phyloP scores from a whole-genome alignment of 2,113 vertebrate species.

The Myotis yumanensis region DNA sequence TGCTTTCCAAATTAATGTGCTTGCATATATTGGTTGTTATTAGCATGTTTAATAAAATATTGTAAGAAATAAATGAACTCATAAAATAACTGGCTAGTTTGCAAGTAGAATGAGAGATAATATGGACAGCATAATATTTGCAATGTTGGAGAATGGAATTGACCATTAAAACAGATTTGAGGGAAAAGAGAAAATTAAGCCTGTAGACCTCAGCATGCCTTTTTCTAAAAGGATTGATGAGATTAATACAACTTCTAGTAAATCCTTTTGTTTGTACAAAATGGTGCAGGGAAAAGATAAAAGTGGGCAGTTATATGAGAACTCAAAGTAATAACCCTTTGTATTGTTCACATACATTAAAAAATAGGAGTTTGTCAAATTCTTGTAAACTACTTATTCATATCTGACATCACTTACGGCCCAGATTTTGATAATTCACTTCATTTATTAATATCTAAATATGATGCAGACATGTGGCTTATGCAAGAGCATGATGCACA shows the following conservation, averaged over 20 bases:
- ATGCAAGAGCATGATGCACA: fast-evolving
- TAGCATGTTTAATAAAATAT: not conserved
- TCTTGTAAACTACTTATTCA: not conserved
- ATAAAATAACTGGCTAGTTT: not conserved
- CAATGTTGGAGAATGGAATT: not conserved
- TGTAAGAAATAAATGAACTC: not conserved
- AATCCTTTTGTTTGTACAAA: not conserved
- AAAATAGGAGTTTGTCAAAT: not conserved
- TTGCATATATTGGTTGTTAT: not conserved
- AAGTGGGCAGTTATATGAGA: not conserved
- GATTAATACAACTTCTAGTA: not conserved
- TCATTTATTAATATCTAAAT: not conserved
- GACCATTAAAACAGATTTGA: not conserved
- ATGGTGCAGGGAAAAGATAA: not conserved
- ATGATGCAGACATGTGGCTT: not conserved
- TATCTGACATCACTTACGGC: not conserved
- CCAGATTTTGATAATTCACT: not conserved
- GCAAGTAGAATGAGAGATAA: not conserved
- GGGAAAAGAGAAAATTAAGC: not conserved
- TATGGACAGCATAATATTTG: not conserved
- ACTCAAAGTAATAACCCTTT: not conserved
- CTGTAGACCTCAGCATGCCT: not conserved
- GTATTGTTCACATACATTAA: not conserved
- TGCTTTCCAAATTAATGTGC: not conserved
- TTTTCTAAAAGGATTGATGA: not conserved